Percentiles rank a stretch among this genome's conserved stretches.
Evolutionary conservation across 2,113 vertebrate species (phyloP).

Genomic region (Sturnira hondurensis): DNA sequence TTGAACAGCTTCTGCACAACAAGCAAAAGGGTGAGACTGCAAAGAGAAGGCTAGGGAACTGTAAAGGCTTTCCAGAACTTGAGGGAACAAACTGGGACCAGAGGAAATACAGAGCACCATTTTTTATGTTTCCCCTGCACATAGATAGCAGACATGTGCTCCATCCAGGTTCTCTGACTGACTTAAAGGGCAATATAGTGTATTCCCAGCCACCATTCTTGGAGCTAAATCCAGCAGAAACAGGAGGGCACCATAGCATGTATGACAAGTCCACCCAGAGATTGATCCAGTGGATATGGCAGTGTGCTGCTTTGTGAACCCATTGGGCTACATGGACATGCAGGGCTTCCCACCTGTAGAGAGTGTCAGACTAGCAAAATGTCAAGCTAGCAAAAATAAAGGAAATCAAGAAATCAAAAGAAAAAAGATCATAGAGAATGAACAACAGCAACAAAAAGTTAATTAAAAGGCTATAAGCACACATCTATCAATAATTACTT

Average conservation of each 20-base stretch:
- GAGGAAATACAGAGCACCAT: neutral
- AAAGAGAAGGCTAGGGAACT: neutral
- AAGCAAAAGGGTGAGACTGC: neutral
- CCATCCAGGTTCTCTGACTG: neutral
- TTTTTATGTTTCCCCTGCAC: neutral
- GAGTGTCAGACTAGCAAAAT: neutral
- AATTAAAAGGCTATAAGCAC: neutral
- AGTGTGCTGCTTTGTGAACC: neutral
- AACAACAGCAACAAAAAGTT: neutral
- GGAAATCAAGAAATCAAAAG: neutral
- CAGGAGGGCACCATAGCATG: neutral
- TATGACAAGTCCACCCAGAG: neutral
- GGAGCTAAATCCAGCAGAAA: neutral
- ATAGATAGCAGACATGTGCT: neutral
- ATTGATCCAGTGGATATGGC: neutral
- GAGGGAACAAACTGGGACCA: neutral
- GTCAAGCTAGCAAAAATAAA: no score
- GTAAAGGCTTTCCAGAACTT: neutral
- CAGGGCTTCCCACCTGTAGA: neutral
- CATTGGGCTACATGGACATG: neutral
- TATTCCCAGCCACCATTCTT: neutral
- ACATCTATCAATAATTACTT: neutral
- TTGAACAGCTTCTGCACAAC: neutral
- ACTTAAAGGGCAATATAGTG: neutral
- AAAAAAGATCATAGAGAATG: neutral